Evolutionary conservation across 2,113 vertebrate genomes (phyloP), one percentile per base, ranked within the genome.

Genomic region (Conger conger): DNA sequence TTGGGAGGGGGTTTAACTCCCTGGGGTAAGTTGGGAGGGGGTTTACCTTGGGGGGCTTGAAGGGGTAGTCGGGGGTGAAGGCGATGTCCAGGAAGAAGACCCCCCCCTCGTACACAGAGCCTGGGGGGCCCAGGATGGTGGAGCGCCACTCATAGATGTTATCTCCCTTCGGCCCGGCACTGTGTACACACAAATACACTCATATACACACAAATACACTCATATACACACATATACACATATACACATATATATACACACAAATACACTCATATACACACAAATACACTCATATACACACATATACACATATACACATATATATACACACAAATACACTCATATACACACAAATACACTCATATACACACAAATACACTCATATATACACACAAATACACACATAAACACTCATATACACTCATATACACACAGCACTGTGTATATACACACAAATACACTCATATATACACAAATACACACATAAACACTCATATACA

Each of bases 101-200:
- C 0, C 98, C 98, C 89, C 98, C 98, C 94, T 99, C 98, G 38
- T 99, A 99, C 88, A 97, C 98, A 38, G 98, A 99, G 91, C 98
- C 98, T 60, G 97, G 98, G 85, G 98, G 98, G 87, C 97, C 97
- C 92, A 99, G 95, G 95, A 99, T 99, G 93, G 98, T 99, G 40
- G 97, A 99, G 93, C 97, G 96, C 98, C 98, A 99, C 90, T 99
- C 98, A 88, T 99, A 99, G 95, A 99, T 97, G 95, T 99, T 99
- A 95, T 99, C 97, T 89, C 97, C 97, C 96, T 99, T 99, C 86
- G 97, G 97, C 38, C 97, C 98, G 0, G 98, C 97, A 83, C 98
- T 99, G 90, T 79, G 9, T 5, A 77, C 0, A 84, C 33, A 91
- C 86, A 82, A 17, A 88, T 81, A 36, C 81, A 78, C 45, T 33